phyloP scores from a whole-genome alignment of 2,113 vertebrate genomes.

The Uria lomvia region DNA sequence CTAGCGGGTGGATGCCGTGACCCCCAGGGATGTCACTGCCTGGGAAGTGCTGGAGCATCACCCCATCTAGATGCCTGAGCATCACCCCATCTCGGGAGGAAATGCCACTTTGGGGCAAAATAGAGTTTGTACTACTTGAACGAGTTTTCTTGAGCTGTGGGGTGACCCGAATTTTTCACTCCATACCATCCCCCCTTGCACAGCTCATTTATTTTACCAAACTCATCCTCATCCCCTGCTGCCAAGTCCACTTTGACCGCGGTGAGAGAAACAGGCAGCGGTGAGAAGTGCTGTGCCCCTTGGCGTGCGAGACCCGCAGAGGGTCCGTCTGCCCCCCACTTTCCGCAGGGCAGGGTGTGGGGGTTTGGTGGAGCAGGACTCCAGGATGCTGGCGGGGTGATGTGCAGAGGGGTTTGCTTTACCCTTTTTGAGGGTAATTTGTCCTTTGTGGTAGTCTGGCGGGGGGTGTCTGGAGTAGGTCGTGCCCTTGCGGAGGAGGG shows the following conservation, averaged over 20 bases:
- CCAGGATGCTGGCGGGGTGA: neutral
- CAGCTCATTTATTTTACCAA: neutral
- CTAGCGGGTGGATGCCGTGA: neutral
- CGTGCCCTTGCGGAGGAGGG: neutral
- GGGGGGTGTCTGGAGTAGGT: neutral
- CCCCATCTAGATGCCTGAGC: neutral
- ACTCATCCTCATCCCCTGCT: neutral
- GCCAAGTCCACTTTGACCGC: neutral
- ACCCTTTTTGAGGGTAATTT: neutral
- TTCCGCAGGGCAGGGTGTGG: accelerated
- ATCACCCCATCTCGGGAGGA: neutral
- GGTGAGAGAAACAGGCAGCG: neutral
- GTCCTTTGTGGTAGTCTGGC: neutral
- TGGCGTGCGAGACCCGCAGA: accelerated
- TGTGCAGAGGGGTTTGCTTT: neutral
- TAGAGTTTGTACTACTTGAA: neutral
- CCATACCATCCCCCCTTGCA: neutral
- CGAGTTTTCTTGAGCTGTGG: neutral
- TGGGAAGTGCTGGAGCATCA: neutral
- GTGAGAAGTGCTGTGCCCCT: neutral
- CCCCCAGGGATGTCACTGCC: neutral
- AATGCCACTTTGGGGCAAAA: neutral
- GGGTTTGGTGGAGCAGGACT: neutral
- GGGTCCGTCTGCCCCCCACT: neutral
- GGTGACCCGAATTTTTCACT: neutral